Evolutionary conservation across 2,797 vertebrate genomes (phyloP), one percentile per base, ranked within the genome.

Genomic region (Danio tinwini): DNA sequence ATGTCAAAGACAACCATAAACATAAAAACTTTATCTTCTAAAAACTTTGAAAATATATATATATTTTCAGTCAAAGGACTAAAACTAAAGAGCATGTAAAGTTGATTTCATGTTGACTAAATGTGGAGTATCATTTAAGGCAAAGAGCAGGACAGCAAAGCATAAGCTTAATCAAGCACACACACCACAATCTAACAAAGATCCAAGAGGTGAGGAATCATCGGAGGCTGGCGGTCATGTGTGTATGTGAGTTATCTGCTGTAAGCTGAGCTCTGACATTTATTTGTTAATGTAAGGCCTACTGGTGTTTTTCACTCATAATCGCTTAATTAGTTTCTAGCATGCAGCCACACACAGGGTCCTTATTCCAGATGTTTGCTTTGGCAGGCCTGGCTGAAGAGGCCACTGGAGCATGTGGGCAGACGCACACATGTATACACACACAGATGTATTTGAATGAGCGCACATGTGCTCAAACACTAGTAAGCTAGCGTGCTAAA

Each of bases 271-370:
- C 61, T 77, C 52, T 84, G 78, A 85, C 81, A 85, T 83, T 85
- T 85, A 84, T 86, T 85, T 82, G 83, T 83, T 85, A 85, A 85
- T 85, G 83, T 82, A 82, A 74, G 64, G 83, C 83, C 86, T 84
- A 83, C 83, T 85, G 84, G 84, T 80, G 82, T 76, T 84, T 86
- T 84, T 85, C 83, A 84, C 78, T 84, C 80, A 80, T 83, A 83
- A 85, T 85, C 78, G 76, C 84, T 81, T 85, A 87, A 85, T 86
- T 85, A 84, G 65, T 63, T 80, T 76, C 71, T 63, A 81, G 76
- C 74, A 86, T 85, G 70, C 81, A 86, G 83, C 80, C 86, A 82
- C 87, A 84, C 81, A 84, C 82, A 76, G 69, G 47, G 61, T 73
- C 70, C 80, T 84, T 85, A 77, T 87, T 85, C 85, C 82, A 83